phyloP scores from a whole-genome alignment of 2,797 vertebrate genomes.

The Phoebastria nigripes region DNA sequence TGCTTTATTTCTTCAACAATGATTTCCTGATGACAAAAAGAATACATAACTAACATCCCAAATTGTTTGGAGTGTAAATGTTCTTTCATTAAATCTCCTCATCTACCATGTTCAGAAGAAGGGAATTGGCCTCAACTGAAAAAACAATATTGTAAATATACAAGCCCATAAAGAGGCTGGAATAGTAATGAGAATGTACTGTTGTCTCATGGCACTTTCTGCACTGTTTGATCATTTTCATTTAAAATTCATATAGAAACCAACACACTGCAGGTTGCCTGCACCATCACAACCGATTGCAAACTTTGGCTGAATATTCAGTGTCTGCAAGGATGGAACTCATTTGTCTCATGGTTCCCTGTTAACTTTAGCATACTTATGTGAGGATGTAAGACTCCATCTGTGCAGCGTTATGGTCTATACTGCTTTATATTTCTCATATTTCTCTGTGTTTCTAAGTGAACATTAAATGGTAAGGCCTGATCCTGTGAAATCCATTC shows the following conservation, averaged over 20 bases:
- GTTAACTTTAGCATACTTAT: background rate
- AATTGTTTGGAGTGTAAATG: background rate
- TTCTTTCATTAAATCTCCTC: background rate
- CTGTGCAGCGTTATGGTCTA: background rate
- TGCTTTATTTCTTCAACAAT: background rate
- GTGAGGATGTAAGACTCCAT: background rate
- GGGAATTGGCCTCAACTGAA: background rate
- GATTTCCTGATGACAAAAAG: background rate
- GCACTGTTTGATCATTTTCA: background rate
- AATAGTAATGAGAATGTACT: background rate
- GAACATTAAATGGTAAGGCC: background rate
- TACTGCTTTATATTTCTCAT: background rate
- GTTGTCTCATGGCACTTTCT: background rate
- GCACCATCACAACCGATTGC: background rate
- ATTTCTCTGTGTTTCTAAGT: background rate
- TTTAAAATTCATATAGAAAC: background rate
- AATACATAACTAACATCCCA: background rate
- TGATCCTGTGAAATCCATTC: background rate
- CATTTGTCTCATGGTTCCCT: background rate
- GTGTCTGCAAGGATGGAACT: background rate
- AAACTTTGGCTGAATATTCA: background rate
- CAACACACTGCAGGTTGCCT: background rate
- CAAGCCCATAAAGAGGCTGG: background rate
- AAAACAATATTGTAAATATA: background rate
- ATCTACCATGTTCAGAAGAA: background rate